Evolutionary conservation across 2,797 vertebrate genomes (phyloP).

Genomic region (Enteromius paludinosus): DNA sequence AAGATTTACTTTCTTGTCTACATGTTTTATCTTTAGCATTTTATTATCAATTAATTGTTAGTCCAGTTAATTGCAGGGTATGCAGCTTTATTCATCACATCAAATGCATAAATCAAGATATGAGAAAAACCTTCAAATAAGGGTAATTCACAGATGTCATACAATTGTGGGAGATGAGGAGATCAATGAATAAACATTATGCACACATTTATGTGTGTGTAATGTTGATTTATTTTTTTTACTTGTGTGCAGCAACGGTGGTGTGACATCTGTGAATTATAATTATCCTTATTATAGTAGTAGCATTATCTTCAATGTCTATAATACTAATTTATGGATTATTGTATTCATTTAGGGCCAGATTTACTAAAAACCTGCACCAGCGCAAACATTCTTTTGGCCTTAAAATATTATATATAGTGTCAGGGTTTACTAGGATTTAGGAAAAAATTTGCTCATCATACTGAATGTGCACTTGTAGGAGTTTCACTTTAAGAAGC

Average conservation of each 20-base stretch:
- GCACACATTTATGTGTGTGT: neutral
- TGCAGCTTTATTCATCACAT: neutral
- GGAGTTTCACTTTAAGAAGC: neutral
- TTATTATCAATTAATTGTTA: constrained; percentile 3
- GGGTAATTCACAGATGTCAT: neutral
- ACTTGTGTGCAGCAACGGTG: neutral
- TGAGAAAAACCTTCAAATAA: neutral
- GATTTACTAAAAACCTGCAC: neutral
- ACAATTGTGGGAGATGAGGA: neutral
- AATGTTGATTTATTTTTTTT: neutral
- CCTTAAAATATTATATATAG: no score
- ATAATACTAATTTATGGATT: neutral
- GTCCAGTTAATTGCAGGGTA: neutral
- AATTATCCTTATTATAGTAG: neutral
- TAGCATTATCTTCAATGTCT: neutral
- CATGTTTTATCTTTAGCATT: neutral
- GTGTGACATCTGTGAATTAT: neutral
- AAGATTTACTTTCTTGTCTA: constrained; percentile 1
- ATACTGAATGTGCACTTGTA: neutral
- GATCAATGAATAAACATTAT: neutral
- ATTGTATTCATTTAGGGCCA: neutral
- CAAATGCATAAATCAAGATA: neutral
- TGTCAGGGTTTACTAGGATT: neutral
- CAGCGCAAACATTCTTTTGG: neutral
- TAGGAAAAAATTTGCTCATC: neutral